Conservation (phyloP, 2,888 invertebrate genomes). For the Sacculina carcini region DNA sequence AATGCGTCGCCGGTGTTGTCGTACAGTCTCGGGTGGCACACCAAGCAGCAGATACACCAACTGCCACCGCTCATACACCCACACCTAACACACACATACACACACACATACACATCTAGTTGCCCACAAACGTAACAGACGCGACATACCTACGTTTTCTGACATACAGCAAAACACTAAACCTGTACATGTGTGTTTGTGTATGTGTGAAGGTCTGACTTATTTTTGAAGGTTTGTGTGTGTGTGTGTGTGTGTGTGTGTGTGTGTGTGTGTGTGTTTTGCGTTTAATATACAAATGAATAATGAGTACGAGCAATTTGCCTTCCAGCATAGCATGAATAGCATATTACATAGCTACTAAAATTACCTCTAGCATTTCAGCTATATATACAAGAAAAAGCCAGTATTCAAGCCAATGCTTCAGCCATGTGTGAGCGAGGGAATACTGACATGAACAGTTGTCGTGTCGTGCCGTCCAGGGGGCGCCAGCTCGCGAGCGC, state of each 20-base stretch:
- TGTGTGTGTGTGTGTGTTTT: too few species aligned
- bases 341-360: too few species aligned
- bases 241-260: too few species aligned
- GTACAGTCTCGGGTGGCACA: constrained; percentile 47
- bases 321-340: background rate
- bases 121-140: background rate
- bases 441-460: constrained; percentile 41
- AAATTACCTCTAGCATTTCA: too few species aligned
- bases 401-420: too few species aligned
- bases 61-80: constrained; percentile 64
- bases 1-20: constrained; percentile 39
- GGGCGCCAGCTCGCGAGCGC: constrained; percentile 50
- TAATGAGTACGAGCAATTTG: background rate
- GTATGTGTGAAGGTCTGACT: too few species aligned
- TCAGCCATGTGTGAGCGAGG: background rate
- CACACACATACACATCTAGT: background rate
- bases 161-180: too few species aligned
- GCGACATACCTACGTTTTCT: too few species aligned
- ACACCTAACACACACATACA: constrained; percentile 32
- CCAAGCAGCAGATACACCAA: constrained; percentile 59
- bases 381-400: too few species aligned
- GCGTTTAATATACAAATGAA: too few species aligned
- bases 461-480: constrained; percentile 49
- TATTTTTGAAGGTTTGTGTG: too few species aligned
- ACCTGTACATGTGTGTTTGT: too few species aligned